phyloP scores from a whole-genome alignment of 2,113 vertebrate genomes.

The Lepus europaeus region DNA sequence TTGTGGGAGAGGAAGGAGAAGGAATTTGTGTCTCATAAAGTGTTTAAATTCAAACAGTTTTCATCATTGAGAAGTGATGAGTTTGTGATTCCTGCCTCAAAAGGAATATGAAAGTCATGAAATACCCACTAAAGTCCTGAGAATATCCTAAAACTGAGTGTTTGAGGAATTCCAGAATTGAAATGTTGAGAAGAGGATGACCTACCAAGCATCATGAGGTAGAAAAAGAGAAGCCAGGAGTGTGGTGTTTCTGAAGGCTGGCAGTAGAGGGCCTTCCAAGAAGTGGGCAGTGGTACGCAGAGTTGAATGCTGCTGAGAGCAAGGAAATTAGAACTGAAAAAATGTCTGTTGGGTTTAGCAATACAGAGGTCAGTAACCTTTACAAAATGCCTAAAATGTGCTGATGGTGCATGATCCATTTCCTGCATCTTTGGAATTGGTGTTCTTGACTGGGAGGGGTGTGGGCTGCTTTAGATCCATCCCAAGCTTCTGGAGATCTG shows the following conservation, averaged over 20 bases:
- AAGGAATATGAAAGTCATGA: not conserved
- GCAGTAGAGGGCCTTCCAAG: not conserved
- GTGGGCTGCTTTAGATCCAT: not conserved
- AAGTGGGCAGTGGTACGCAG: not conserved
- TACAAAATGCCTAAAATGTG: not conserved
- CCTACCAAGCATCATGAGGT: not conserved
- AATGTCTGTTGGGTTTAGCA: conserved; percentile 35
- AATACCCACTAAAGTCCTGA: not conserved
- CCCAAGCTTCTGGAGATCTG: not conserved
- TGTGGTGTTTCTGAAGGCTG: not conserved
- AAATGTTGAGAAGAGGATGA: not conserved
- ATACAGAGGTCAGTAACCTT: not conserved
- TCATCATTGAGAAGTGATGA: not conserved
- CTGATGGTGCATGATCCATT: not conserved
- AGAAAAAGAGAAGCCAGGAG: not conserved
- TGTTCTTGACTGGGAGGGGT: not conserved
- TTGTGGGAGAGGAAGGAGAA: not conserved
- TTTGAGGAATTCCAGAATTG: conserved; percentile 29
- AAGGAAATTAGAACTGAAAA: conserved; percentile 20
- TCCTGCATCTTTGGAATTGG: not conserved
- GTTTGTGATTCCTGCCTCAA: not conserved
- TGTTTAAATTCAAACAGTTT: conserved; percentile 42
- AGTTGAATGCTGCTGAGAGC: not conserved
- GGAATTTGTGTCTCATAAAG: not conserved
- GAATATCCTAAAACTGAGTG: not conserved